Conservation (phyloP, 2,888 invertebrate species). For the Caenorhabditis sp. region DNA sequence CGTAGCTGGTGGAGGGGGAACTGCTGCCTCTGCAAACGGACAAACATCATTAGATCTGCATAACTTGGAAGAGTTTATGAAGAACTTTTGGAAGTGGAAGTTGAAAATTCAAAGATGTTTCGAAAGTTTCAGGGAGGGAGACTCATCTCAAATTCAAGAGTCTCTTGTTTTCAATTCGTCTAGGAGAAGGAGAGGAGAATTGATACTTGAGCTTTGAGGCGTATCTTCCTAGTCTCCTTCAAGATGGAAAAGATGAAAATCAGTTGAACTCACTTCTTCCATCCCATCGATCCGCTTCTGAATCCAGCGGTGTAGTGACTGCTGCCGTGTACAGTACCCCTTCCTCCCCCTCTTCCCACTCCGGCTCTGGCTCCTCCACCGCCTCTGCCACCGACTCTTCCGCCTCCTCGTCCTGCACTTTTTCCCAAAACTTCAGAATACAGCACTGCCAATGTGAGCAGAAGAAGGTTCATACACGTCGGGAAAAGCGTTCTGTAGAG, state of each 20-base stretch:
- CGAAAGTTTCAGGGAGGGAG: no score
- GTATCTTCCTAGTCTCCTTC: not conserved
- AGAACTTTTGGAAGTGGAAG: no score
- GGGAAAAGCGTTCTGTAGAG: not conserved
- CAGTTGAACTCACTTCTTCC: conserved; percentile 40
- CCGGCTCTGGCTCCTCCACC: conserved; percentile 53
- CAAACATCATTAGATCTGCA: not conserved
- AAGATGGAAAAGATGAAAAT: no score
- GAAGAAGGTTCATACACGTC: conserved; percentile 28
- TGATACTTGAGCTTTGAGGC: no score
- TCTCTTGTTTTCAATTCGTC: no score
- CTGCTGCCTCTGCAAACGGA: conserved; percentile 40
- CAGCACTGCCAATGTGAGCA: conserved; percentile 12
- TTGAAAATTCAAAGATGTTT: no score
- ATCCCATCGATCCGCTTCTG: conserved; percentile 35
- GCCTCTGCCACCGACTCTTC: conserved; percentile 38
- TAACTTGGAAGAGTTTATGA: not conserved
- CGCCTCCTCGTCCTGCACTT: conserved; percentile 23
- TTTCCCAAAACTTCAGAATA: conserved; percentile 20
- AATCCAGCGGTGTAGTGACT: conserved; percentile 22
- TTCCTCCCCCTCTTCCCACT: conserved; percentile 42
- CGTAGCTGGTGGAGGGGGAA: conserved; percentile 19
- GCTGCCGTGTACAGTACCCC: conserved; percentile 17
- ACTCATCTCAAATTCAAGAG: no score
- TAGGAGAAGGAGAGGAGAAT: not conserved